Percentiles rank a stretch among this genome's conserved stretches.
Conservation (phyloP, 1,140 invertebrate species). For the Bombus confusus region DNA sequence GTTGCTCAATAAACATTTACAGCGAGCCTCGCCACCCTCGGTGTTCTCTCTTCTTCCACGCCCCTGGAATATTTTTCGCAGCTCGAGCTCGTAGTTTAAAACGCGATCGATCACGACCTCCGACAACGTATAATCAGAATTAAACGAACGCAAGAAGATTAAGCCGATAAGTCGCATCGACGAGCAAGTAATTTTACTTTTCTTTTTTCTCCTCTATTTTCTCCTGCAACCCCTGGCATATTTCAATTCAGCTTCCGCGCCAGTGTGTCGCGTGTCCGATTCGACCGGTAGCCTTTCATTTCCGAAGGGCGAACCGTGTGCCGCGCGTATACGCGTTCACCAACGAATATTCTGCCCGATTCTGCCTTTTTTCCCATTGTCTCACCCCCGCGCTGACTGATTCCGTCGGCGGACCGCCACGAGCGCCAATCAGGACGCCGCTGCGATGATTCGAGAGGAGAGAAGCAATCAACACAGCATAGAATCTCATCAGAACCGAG, state of each 20-base stretch:
- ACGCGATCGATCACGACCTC: slow-evolving; percentile 27
- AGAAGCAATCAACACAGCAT: slow-evolving; percentile 65
- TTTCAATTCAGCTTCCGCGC: not conserved
- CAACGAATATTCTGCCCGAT: slow-evolving; percentile 15
- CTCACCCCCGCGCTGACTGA: not conserved
- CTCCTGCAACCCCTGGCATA: not conserved
- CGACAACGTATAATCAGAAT: slow-evolving; percentile 33
- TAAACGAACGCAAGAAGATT: slow-evolving; percentile 40
- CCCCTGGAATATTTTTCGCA: not conserved
- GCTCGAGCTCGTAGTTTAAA: slow-evolving; percentile 4
- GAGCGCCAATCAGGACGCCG: slow-evolving; percentile 23
- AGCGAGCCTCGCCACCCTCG: not conserved
- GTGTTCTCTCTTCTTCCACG: not conserved
- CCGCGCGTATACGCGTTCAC: not conserved
- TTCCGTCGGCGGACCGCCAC: not conserved
- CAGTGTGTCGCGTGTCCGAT: not conserved
- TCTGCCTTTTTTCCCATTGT: not conserved
- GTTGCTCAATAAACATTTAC: not conserved
- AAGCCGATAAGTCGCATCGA: not conserved
- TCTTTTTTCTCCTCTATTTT: not conserved
- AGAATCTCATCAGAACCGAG: slow-evolving; percentile 64
- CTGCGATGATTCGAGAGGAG: slow-evolving; percentile 24
- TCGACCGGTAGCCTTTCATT: slow-evolving; percentile 10
- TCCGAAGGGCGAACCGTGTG: not conserved
- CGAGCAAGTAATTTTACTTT: slow-evolving; percentile 15